Evolutionary conservation across 2,888 invertebrate species (phyloP).

Genomic region (Ctena decussata): DNA sequence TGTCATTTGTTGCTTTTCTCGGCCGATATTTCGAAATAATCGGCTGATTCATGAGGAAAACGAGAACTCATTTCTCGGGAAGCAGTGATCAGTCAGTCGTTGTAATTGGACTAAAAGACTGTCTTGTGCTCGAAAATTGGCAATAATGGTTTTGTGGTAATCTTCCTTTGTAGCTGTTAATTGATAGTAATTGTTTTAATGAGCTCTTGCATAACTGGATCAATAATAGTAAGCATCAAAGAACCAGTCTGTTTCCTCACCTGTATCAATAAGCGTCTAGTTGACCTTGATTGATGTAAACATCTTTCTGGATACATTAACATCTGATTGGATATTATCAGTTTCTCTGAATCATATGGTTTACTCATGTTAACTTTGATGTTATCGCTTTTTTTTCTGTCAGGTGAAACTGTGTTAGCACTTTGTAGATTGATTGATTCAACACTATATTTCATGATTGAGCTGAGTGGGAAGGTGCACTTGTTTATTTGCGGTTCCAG

Average conservation of each 20-base stretch:
- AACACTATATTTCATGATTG: no score
- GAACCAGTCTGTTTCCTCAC: neutral
- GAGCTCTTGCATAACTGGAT: neutral
- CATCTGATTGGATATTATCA: neutral
- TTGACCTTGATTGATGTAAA: constrained; percentile 7
- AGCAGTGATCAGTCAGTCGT: neutral
- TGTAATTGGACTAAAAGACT: neutral
- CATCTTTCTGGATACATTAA: neutral
- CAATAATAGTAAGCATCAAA: neutral
- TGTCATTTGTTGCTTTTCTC: constrained; percentile 14
- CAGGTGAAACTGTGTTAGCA: no score
- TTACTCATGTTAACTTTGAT: neutral
- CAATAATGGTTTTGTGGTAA: neutral
- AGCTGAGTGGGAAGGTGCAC: no score
- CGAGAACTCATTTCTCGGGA: neutral
- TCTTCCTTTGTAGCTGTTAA: neutral
- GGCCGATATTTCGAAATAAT: neutral
- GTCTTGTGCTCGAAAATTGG: neutral
- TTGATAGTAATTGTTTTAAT: neutral
- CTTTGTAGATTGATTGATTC: no score
- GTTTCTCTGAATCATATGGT: neutral
- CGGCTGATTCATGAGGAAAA: neutral
- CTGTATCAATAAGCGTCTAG: neutral
- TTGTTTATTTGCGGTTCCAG: no score
- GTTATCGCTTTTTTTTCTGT: neutral